Percentiles rank a stretch among this genome's conserved stretches.
Conservation (phyloP, 2,113 vertebrate genomes). For the Scomber scombrus region DNA sequence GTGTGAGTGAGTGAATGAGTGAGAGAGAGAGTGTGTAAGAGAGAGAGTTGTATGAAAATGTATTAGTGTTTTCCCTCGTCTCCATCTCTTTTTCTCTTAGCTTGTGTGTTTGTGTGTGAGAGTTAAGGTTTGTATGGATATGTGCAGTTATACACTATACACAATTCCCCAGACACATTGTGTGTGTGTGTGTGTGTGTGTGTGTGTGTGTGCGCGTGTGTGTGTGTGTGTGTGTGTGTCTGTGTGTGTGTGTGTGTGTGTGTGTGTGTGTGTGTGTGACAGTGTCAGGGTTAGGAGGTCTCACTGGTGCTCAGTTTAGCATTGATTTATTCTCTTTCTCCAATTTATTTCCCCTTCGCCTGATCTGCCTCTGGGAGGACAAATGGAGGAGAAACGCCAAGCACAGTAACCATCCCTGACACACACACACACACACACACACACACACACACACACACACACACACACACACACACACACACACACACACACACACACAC, state of each 20-base stretch:
- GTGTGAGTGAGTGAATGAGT: too few relatives aligned
- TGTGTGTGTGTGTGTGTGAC: slow-evolving; percentile 49
- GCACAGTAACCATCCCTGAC: slow-evolving; percentile 59
- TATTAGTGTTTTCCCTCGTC: too few relatives aligned
- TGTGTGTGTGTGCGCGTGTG: slow-evolving; percentile 2
- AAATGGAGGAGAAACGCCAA: slow-evolving; percentile 81
- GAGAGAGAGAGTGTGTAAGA: too few relatives aligned
- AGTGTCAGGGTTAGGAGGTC: slow-evolving; percentile 79
- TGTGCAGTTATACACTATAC: slow-evolving; percentile 27
- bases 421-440: slow-evolving; percentile 38
- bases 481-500: too few relatives aligned
- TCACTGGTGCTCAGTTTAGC: slow-evolving; percentile 82
- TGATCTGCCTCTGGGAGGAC: slow-evolving; percentile 82
- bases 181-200: slow-evolving; percentile 40
- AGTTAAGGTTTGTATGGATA: slow-evolving; percentile 16
- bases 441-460: slow-evolving; percentile 27
- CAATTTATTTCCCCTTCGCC: slow-evolving; percentile 81
- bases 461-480: slow-evolving; percentile 7
- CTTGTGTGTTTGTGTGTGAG: slow-evolving; percentile 14
- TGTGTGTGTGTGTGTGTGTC: slow-evolving; percentile 6
- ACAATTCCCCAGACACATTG: slow-evolving; percentile 49
- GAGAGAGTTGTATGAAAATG: not conserved
- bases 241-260: slow-evolving; percentile 44
- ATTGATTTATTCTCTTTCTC: slow-evolving; percentile 85
- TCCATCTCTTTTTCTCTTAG: not conserved